Percentiles rank a stretch among this genome's conserved stretches.
phyloP scores from a whole-genome alignment of 2,113 vertebrate genomes.

The Channa maculata region DNA sequence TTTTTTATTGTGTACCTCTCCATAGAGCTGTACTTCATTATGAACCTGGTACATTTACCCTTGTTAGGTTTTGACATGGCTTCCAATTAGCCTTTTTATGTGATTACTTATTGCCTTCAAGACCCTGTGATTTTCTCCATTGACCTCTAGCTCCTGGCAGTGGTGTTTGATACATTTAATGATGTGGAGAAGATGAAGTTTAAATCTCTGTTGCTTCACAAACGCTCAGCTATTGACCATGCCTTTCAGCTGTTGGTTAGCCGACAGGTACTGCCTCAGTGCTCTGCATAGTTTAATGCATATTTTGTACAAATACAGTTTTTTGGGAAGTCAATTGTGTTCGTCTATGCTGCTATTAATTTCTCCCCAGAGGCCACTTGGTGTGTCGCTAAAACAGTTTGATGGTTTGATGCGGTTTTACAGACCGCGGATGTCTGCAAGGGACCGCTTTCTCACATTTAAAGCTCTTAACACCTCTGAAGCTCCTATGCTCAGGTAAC shows the following conservation, averaged over 20 bases:
- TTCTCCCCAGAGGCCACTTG: slow-evolving; percentile 85
- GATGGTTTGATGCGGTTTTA: slow-evolving; percentile 97
- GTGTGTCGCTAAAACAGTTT: slow-evolving; percentile 94
- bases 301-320: neutral
- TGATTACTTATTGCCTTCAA: neutral
- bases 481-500: slow-evolving; percentile 89
- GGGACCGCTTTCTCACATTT: slow-evolving; percentile 94
- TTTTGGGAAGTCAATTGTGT: neutral
- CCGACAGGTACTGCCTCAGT: slow-evolving; percentile 84
- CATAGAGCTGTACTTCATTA: slow-evolving; percentile 99
- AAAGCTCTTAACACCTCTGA: slow-evolving; percentile 92
- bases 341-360: slow-evolving; percentile 3
- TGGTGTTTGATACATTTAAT: slow-evolving; percentile 98
- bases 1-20: slow-evolving; percentile 99
- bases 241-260: slow-evolving; percentile 91
- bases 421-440: slow-evolving; percentile 90
- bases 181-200: slow-evolving; percentile 98
- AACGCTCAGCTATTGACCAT: slow-evolving; percentile 92
- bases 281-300: neutral
- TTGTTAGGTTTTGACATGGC: too few species aligned
- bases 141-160: slow-evolving; percentile 89
- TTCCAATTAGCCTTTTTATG: slow-evolving; percentile 67
- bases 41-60: slow-evolving; percentile 88
- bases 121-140: neutral
- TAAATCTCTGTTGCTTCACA: slow-evolving; percentile 95